These are phyloP conservation scores for Epizoanthus stellaris DNA, from an alignment of 92 coral and sea anemone genomes.

Conservation along the genomic window DNA sequence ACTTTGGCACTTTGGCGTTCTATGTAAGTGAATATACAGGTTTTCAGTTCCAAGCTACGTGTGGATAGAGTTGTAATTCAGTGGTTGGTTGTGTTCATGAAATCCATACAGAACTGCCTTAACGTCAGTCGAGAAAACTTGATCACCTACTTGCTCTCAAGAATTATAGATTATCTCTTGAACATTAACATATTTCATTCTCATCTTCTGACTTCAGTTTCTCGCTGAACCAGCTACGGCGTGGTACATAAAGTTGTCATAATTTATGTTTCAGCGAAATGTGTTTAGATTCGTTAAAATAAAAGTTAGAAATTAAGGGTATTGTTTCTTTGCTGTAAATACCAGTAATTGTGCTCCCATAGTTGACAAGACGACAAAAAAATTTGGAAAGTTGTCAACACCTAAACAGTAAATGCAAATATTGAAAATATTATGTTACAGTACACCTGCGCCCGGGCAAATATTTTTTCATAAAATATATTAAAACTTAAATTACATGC, in stretches of 20 bases:
- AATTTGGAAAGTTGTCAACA: conserved; percentile 19
- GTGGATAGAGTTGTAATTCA: not conserved
- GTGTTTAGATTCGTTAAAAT: no score
- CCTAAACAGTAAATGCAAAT: conserved; percentile 3
- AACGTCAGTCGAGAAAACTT: not conserved
- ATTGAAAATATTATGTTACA: conserved; percentile 4
- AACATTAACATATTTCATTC: no score
- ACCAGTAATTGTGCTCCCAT: not conserved
- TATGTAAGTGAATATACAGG: no score
- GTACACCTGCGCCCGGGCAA: conserved; percentile 12
- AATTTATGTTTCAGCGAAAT: no score
- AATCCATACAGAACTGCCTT: not conserved
- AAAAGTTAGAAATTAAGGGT: not conserved
- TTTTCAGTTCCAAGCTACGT: no score
- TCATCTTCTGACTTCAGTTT: no score
- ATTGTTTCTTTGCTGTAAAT: not conserved
- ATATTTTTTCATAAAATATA: not conserved
- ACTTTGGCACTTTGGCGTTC: not conserved
- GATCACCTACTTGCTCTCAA: not conserved
- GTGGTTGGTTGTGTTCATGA: conserved; percentile 5
- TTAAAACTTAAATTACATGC: conserved; percentile 8
- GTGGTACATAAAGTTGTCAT: no score
- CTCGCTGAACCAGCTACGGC: no score
- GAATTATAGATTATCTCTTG: no score
- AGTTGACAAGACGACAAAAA: conserved; percentile 27